phyloP scores from a whole-genome alignment of 2,888 invertebrate genomes.

The Matsumyia berberina region DNA sequence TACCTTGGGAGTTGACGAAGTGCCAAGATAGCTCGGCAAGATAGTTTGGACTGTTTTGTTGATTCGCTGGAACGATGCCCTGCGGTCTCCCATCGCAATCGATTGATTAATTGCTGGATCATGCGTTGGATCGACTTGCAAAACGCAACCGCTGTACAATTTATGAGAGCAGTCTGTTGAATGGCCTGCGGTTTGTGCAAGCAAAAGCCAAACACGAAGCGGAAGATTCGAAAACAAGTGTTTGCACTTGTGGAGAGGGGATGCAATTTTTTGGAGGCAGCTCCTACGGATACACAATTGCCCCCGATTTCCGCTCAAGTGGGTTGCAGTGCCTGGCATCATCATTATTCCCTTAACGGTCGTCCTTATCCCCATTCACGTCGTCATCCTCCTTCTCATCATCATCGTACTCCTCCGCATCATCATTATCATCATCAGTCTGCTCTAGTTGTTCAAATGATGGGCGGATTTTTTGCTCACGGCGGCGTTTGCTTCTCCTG shows the following conservation, averaged over 20 bases:
- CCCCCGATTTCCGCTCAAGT: conserved; percentile 45
- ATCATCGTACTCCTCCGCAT: not conserved
- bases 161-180: not conserved
- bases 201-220: not conserved
- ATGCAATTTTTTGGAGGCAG: not conserved
- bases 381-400: conserved; percentile 19
- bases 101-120: conserved; percentile 11
- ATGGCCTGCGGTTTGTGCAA: not conserved
- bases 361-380: conserved; percentile 32
- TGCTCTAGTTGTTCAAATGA: conserved; percentile 61
- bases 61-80: not conserved
- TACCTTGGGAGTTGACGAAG: conserved; percentile 7
- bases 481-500: conserved; percentile 15
- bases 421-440: conserved; percentile 42
- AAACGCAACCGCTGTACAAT: not conserved
- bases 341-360: conserved; percentile 8
- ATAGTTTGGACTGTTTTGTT: not conserved
- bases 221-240: not conserved
- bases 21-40: conserved; percentile 2
- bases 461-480: conserved; percentile 32
- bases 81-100: conserved; percentile 4
- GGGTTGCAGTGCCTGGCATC: conserved; percentile 26
- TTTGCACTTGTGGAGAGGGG: conserved; percentile 11
- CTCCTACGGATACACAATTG: not conserved
- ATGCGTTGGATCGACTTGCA: not conserved